Percentiles rank a stretch among this genome's conserved stretches.
Conservation (phyloP, 92 coral and sea anemone species). For the Montipora capitata region DNA sequence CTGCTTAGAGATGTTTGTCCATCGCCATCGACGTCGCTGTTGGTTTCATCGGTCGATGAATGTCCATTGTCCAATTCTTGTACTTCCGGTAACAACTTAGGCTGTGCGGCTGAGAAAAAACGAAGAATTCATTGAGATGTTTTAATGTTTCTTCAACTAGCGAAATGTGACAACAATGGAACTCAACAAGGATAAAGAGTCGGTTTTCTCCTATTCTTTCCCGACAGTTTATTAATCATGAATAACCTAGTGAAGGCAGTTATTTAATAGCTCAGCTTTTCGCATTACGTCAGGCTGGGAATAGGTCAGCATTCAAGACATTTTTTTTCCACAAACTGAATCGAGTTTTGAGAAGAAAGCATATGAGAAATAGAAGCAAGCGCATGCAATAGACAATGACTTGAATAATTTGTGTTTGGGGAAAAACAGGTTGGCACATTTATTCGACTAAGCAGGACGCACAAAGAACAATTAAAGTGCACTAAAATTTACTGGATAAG, state of each 20-base stretch:
- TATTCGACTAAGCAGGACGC: not conserved
- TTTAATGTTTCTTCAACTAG: not conserved
- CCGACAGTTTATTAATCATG: conserved; percentile 52
- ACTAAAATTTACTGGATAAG: conserved; percentile 25
- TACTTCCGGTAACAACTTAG: not conserved
- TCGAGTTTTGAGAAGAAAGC: not conserved
- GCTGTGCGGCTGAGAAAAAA: conserved; percentile 26
- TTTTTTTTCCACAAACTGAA: not conserved
- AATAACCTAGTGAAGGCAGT: conserved; percentile 28
- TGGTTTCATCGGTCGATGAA: not conserved
- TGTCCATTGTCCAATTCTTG: not conserved
- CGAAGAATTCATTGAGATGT: not conserved
- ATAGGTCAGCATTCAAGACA: conserved; percentile 13
- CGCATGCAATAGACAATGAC: not conserved
- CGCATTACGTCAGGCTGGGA: conserved; percentile 34
- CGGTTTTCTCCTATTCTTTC: not conserved
- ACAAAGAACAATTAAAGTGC: not conserved
- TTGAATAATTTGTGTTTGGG: not conserved
- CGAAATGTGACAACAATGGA: not conserved
- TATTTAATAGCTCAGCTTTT: conserved; percentile 46
- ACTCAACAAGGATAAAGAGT: not conserved
- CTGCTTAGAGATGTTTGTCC: not conserved
- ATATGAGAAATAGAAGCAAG: not conserved
- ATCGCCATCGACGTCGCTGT: not conserved
- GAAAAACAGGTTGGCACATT: not conserved